Evolutionary conservation across 2,113 vertebrate genomes (phyloP).

Genomic region (Gallinago undulata): DNA sequence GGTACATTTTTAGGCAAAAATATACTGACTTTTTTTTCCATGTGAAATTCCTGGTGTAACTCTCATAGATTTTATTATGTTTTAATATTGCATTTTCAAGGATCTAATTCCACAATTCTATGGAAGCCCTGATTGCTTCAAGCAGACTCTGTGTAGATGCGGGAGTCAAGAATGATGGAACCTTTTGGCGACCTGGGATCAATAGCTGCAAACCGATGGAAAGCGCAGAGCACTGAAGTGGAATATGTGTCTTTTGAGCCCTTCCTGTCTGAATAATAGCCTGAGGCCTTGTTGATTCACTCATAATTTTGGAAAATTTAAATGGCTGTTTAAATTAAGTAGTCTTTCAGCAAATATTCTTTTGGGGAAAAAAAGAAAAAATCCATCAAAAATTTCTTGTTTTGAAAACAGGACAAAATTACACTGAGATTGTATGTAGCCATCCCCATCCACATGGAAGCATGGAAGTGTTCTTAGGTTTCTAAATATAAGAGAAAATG

Average conservation of each 20-base stretch:
- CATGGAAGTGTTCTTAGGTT: neutral
- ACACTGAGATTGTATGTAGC: too few relatives aligned
- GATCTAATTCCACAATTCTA: neutral
- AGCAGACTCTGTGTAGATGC: neutral
- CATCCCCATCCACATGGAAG: neutral
- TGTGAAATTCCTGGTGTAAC: neutral
- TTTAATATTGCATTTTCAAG: neutral
- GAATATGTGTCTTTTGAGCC: neutral
- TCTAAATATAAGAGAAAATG: neutral
- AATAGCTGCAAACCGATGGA: neutral
- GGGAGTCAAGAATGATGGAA: neutral
- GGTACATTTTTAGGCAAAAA: neutral
- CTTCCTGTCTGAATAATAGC: neutral
- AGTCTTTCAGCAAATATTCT: neutral
- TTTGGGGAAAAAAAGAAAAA: neutral
- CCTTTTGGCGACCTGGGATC: conserved; percentile 4
- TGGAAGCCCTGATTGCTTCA: neutral
- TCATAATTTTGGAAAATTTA: neutral
- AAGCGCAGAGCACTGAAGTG: neutral
- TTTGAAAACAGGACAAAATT: neutral
- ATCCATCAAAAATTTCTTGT: neutral
- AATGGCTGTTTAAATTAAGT: neutral
- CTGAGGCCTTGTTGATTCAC: neutral
- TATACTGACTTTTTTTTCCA: neutral
- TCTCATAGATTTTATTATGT: neutral